Conservation (phyloP, 2,888 invertebrate genomes). For the Leistus spinibarbis region DNA sequence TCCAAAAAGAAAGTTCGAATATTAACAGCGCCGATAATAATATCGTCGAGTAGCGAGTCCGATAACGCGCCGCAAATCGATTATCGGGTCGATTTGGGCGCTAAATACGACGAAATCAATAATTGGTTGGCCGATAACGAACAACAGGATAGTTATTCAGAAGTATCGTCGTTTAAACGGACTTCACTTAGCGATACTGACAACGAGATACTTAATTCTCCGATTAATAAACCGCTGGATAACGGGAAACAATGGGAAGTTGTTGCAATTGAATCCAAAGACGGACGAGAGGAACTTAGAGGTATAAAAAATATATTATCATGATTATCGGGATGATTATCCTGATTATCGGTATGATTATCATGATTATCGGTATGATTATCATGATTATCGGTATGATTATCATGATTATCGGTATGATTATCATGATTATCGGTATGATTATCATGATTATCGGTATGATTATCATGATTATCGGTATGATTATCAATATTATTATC, state of each 20-base stretch:
- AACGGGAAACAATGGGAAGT: slow-evolving; percentile 18
- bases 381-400: too few relatives aligned
- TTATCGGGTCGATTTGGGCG: slow-evolving; percentile 3
- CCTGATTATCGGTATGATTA: too few relatives aligned
- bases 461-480: too few relatives aligned
- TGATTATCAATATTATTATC: too few relatives aligned
- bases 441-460: too few relatives aligned
- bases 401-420: too few relatives aligned
- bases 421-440: too few relatives aligned
- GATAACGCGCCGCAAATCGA: not conserved
- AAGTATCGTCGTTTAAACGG: slow-evolving; percentile 33
- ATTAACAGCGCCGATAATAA: slow-evolving; percentile 26
- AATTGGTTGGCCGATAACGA: slow-evolving; percentile 33
- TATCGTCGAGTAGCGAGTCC: slow-evolving; percentile 27
- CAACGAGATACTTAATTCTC: slow-evolving; percentile 19
- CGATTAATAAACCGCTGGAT: slow-evolving; percentile 1
- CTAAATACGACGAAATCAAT: slow-evolving; percentile 26
- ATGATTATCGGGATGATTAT: too few relatives aligned
- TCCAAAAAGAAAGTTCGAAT: slow-evolving; percentile 25
- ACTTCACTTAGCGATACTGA: slow-evolving; percentile 26
- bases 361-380: too few relatives aligned
- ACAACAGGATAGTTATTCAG: slow-evolving; percentile 29
- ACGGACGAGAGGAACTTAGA: not conserved
- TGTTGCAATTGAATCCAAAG: slow-evolving; percentile 20
- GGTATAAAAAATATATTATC: too few relatives aligned